Conservation (phyloP, 2,797 vertebrate genomes). For the Xenops minutus region DNA sequence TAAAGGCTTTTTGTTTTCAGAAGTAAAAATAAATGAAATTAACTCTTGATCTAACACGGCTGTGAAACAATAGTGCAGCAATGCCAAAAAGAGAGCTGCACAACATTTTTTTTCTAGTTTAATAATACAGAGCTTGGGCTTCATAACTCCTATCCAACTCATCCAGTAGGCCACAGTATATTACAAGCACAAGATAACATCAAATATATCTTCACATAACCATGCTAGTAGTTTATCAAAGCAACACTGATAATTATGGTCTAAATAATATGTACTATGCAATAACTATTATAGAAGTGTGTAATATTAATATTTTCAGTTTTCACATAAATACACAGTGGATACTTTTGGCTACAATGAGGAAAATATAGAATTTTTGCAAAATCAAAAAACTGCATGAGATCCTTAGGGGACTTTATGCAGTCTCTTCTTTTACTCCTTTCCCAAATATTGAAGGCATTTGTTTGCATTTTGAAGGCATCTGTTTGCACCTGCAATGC, state of each 20-base stretch:
- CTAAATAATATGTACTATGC: neutral
- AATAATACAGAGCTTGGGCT: neutral
- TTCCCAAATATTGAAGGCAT: neutral
- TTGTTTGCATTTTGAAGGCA: neutral
- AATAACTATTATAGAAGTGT: neutral
- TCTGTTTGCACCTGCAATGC: neutral
- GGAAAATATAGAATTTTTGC: neutral
- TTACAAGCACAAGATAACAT: neutral
- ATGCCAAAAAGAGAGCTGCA: neutral
- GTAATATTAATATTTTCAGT: neutral
- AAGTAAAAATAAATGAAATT: neutral
- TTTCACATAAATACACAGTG: neutral
- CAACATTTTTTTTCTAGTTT: neutral
- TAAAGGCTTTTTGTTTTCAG: neutral
- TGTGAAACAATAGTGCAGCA: neutral
- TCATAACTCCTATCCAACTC: neutral
- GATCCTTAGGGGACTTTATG: neutral
- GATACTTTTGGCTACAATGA: neutral
- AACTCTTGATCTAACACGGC: neutral
- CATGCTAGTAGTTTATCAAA: neutral
- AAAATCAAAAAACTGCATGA: neutral
- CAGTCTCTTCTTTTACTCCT: neutral
- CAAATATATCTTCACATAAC: neutral
- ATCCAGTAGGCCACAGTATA: neutral
- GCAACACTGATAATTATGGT: neutral